These are phyloP conservation scores for Sipha flava DNA, from an alignment of 1,140 invertebrate genomes.

Conservation along the genomic window DNA sequence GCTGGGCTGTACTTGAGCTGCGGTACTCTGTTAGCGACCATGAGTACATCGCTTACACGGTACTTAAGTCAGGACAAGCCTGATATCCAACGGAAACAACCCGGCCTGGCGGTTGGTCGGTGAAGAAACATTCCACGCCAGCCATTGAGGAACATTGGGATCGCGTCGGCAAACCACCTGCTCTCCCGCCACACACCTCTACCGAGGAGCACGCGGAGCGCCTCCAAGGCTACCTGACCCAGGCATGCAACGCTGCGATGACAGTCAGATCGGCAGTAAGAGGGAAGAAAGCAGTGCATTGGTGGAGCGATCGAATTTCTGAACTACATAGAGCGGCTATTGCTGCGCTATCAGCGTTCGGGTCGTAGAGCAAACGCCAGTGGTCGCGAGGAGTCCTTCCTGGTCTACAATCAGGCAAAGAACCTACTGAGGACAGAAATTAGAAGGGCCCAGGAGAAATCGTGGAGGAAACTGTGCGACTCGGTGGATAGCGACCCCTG, in stretches of 20 bases:
- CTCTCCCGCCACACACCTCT: no score
- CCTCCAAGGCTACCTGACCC: neutral
- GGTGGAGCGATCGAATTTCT: neutral
- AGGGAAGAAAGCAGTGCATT: neutral
- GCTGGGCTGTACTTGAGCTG: neutral
- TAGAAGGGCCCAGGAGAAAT: neutral
- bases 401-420: neutral
- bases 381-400: neutral
- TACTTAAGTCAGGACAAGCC: no score
- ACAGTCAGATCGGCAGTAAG: neutral
- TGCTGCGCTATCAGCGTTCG: neutral
- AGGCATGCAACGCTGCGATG: neutral
- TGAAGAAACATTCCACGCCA: neutral
- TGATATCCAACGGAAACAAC: no score
- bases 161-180: fast-evolving
- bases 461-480: neutral
- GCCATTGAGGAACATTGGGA: no score
- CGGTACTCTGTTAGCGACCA: neutral
- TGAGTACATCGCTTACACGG: neutral
- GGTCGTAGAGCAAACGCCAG: neutral
- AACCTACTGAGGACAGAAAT: neutral
- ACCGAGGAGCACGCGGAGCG: neutral
- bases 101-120: neutral
- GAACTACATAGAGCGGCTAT: neutral
- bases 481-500: neutral